These are phyloP conservation scores for Aricia artaxerxes DNA, from an alignment of 2,888 invertebrate species.

Conservation along the genomic window DNA sequence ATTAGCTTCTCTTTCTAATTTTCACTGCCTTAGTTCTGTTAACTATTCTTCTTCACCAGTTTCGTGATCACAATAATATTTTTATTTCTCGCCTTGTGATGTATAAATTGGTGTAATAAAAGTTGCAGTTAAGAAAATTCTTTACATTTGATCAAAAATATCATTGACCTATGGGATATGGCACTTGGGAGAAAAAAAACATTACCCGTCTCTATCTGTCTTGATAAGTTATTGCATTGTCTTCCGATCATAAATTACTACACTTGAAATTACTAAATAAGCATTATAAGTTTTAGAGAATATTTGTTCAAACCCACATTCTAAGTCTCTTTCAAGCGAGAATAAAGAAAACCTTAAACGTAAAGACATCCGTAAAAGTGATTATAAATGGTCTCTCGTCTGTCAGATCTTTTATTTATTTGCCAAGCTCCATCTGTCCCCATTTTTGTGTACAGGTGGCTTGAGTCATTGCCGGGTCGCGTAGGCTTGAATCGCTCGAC, in stretches of 20 bases:
- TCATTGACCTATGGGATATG: no score
- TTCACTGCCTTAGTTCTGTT: background rate
- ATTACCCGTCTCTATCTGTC: background rate
- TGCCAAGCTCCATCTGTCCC: background rate
- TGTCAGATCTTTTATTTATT: conserved; percentile 7
- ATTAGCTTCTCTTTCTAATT: background rate
- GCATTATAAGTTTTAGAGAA: background rate
- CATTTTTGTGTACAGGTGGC: conserved; percentile 3
- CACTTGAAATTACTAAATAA: background rate
- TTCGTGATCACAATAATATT: background rate
- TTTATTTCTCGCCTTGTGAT: no score
- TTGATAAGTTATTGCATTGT: background rate
- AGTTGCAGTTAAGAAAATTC: no score
- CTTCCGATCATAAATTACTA: background rate
- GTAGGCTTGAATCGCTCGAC: background rate
- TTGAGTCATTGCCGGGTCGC: conserved; percentile 9
- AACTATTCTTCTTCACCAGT: background rate
- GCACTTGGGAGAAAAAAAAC: no score
- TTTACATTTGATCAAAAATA: no score
- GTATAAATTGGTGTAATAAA: no score
- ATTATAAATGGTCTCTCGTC: background rate
- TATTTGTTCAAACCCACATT: background rate
- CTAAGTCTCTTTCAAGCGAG: background rate
- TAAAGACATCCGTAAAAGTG: background rate
- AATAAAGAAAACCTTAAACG: background rate